These are phyloP conservation scores for Coleophora deauratella DNA, from an alignment of 2,888 invertebrate genomes.

Conservation along the genomic window DNA sequence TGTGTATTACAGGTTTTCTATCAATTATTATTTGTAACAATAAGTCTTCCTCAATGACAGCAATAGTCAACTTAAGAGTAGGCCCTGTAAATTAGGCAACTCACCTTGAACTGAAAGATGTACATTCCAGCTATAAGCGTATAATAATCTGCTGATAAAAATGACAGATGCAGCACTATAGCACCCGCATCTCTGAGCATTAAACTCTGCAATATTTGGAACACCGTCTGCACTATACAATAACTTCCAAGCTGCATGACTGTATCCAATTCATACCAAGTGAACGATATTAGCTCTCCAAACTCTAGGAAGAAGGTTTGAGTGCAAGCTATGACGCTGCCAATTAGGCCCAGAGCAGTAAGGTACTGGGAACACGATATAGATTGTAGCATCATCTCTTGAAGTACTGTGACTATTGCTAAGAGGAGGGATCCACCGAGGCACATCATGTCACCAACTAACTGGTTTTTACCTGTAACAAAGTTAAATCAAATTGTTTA, in stretches of 20 bases:
- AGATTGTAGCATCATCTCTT: conserved; percentile 87
- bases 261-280: conserved; percentile 81
- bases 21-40: too few species aligned
- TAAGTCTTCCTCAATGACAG: too few species aligned
- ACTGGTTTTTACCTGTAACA: conserved; percentile 80
- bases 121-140: conserved; percentile 86
- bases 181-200: conserved; percentile 86
- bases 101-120: conserved; percentile 86
- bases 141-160: conserved; percentile 89
- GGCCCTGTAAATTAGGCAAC: conserved; percentile 7
- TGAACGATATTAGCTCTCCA: conserved; percentile 77
- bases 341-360: conserved; percentile 86
- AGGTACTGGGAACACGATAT: conserved; percentile 86
- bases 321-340: conserved; percentile 82
- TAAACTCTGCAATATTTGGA: conserved; percentile 83
- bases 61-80: too few species aligned
- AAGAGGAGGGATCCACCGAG: conserved; percentile 85
- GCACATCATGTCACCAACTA: conserved; percentile 88
- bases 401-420: conserved; percentile 85
- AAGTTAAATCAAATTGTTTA: background rate
- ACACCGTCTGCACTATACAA: conserved; percentile 82
- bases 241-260: conserved; percentile 75
- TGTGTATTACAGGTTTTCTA: too few species aligned
- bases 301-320: conserved; percentile 87
- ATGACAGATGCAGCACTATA: conserved; percentile 86